Conservation (phyloP, 2,888 invertebrate species). For the Agonum fuliginosum region DNA sequence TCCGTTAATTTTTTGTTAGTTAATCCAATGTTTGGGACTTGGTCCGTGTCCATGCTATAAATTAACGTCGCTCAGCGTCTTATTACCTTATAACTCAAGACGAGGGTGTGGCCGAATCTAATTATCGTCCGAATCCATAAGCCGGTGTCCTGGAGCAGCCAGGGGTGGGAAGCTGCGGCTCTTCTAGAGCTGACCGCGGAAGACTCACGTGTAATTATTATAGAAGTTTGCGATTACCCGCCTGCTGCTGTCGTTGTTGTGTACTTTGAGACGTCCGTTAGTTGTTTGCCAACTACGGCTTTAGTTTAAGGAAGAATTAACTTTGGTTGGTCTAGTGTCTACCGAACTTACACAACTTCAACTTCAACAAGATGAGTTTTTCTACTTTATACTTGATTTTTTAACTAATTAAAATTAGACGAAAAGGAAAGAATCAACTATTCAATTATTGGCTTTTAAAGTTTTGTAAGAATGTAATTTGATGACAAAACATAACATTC, state of each 20-base stretch:
- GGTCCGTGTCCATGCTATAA: constrained; percentile 67
- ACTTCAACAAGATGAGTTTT: too few relatives aligned
- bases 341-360: constrained; percentile 3
- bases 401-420: too few relatives aligned
- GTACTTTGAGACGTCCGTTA: constrained; percentile 31
- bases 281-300: constrained; percentile 21
- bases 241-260: constrained; percentile 26
- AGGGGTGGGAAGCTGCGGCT: constrained; percentile 6
- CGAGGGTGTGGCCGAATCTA: constrained; percentile 73
- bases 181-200: constrained; percentile 41
- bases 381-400: background rate
- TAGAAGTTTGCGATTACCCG: constrained; percentile 48
- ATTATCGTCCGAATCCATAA: constrained; percentile 68
- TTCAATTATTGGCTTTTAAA: too few relatives aligned
- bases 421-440: too few relatives aligned
- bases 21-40: constrained; percentile 66
- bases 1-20: constrained; percentile 52
- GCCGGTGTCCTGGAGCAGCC: constrained; percentile 44
- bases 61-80: constrained; percentile 71
- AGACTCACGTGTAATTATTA: constrained; percentile 53
- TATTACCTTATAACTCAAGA: constrained; percentile 73
- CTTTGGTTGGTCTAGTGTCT: background rate
- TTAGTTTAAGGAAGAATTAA: constrained; percentile 36
- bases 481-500: too few relatives aligned
- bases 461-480: too few relatives aligned